phyloP scores from a whole-genome alignment of 2,888 invertebrate species.

The Temnothorax ravouxi region DNA sequence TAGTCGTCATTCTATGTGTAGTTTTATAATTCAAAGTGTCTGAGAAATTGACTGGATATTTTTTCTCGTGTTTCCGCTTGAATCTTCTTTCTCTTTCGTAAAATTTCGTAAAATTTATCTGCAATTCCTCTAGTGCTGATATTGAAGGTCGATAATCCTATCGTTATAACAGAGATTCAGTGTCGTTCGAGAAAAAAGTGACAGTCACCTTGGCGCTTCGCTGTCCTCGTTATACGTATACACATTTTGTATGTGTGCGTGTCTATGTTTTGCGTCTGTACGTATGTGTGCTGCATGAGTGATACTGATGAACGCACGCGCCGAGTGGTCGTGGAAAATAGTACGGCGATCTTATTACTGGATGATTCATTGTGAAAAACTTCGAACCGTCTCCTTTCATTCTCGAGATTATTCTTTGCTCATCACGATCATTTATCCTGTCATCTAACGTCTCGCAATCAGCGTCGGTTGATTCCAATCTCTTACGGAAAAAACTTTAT shows the following conservation, averaged over 20 bases:
- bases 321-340: slow-evolving; percentile 71
- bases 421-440: slow-evolving; percentile 1
- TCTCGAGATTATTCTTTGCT: slow-evolving; percentile 24
- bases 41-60: neutral
- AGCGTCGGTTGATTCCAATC: neutral
- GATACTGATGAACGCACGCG: slow-evolving; percentile 66
- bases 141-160: slow-evolving; percentile 57
- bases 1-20: neutral
- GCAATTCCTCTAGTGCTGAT: slow-evolving; percentile 14
- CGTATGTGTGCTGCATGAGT: slow-evolving; percentile 13
- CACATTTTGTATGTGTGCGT: neutral
- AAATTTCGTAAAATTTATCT: neutral
- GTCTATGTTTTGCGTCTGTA: neutral
- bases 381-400: slow-evolving; percentile 56
- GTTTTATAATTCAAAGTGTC: neutral
- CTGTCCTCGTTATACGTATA: slow-evolving; percentile 36
- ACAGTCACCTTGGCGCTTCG: slow-evolving; percentile 74
- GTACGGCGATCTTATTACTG: slow-evolving; percentile 69
- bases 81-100: neutral
- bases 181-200: slow-evolving; percentile 73
- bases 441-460: neutral
- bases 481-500: neutral
- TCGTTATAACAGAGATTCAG: slow-evolving; percentile 58
- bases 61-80: neutral
- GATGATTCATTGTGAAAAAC: slow-evolving; percentile 72